A percentile compares a stretch with the other conserved stretches of the same genome.
Evolutionary conservation across 2,797 vertebrate species (phyloP).

Genomic region (Pelobates cultripes): DNA sequence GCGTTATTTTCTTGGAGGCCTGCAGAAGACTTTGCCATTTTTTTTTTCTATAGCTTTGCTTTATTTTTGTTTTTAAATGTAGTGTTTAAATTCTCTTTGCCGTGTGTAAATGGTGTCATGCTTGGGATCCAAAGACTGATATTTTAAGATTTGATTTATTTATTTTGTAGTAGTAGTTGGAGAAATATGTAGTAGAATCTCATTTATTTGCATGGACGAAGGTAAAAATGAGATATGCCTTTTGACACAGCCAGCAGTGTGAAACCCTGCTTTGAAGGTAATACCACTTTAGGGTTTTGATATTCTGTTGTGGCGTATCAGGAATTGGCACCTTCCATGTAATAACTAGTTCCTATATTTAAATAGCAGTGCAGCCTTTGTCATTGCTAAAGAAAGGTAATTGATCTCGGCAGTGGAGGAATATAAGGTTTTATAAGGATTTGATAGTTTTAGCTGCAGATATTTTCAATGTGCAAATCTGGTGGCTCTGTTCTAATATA

Average conservation of each 20-base stretch:
- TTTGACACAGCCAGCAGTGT: background rate
- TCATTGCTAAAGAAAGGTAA: too few species aligned
- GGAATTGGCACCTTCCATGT: too few species aligned
- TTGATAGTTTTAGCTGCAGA: too few species aligned
- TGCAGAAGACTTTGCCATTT: background rate
- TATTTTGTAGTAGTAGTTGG: background rate
- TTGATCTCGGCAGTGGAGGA: too few species aligned
- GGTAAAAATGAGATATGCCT: conserved; percentile 6
- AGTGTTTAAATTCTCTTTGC: background rate
- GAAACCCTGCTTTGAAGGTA: conserved; percentile 31
- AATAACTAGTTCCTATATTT: too few species aligned
- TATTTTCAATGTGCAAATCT: too few species aligned
- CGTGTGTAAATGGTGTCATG: background rate
- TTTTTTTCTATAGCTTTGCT: background rate
- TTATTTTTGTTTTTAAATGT: background rate
- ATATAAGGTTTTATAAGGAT: too few species aligned
- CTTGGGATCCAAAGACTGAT: background rate
- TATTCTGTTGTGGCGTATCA: too few species aligned
- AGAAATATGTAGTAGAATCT: background rate
- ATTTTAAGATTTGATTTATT: background rate
- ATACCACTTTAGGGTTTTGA: background rate
- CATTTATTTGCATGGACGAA: background rate
- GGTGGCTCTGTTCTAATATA: too few species aligned
- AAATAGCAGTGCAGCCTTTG: too few species aligned
- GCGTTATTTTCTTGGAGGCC: conserved; percentile 16